Evolutionary conservation across 2,888 invertebrate genomes (phyloP).

Genomic region (Drosophila anomalipes): DNA sequence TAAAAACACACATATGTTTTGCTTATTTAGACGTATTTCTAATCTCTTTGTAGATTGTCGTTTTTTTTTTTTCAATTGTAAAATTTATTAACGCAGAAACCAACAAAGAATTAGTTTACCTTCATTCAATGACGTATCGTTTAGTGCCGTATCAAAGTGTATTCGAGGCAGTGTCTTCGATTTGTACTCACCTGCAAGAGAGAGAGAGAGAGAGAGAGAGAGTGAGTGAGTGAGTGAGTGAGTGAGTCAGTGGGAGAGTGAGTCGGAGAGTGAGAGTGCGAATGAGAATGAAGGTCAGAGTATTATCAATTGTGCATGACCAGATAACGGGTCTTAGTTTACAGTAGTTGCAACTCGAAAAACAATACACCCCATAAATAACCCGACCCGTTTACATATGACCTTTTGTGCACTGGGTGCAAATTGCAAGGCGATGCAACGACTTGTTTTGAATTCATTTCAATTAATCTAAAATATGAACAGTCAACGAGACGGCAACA

Average conservation of each 20-base stretch:
- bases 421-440: slow-evolving; percentile 24
- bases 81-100: slow-evolving; percentile 11
- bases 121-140: slow-evolving; percentile 84
- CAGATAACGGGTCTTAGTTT: slow-evolving; percentile 24
- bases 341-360: slow-evolving; percentile 8
- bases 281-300: slow-evolving; percentile 11
- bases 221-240: neutral
- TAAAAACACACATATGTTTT: neutral
- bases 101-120: slow-evolving; percentile 75
- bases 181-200: slow-evolving; percentile 85
- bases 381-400: slow-evolving; percentile 69
- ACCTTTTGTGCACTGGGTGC: slow-evolving; percentile 56
- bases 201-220: slow-evolving; percentile 36
- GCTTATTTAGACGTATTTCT: neutral
- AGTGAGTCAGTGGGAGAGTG: slow-evolving; percentile 15
- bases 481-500: slow-evolving; percentile 23
- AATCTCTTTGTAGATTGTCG: neutral
- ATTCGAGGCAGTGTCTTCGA: slow-evolving; percentile 86
- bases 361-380: slow-evolving; percentile 8
- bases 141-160: slow-evolving; percentile 84
- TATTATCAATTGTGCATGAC: slow-evolving; percentile 31
- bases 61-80: slow-evolving; percentile 3
- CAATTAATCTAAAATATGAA: slow-evolving; percentile 74
- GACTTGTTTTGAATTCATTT: slow-evolving; percentile 72
- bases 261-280: slow-evolving; percentile 3